These are phyloP conservation scores for Vulpes ferrilata DNA, from an alignment of 2,113 vertebrate genomes.

Conservation along the genomic window DNA sequence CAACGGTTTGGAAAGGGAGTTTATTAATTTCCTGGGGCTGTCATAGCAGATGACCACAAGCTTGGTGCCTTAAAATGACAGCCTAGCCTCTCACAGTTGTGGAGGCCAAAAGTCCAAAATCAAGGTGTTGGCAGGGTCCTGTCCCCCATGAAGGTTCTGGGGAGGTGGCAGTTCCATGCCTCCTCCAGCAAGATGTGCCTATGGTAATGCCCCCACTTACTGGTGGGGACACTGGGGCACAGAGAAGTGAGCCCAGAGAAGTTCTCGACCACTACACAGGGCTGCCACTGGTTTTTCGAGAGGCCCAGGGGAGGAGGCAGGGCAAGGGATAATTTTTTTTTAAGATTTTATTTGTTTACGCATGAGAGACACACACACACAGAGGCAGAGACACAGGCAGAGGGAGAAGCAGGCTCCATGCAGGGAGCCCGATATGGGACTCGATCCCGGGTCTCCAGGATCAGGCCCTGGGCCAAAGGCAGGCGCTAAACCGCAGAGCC, in stretches of 20 bases:
- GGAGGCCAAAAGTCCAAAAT: not conserved
- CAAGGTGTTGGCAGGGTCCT: not conserved
- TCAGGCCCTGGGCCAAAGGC: too few species aligned
- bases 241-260: not conserved
- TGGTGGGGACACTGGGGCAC: not conserved
- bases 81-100: not conserved
- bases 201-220: rapidly evolving
- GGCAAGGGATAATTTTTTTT: not conserved
- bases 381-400: too few species aligned
- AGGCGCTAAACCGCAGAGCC: too few species aligned
- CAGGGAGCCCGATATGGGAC: too few species aligned
- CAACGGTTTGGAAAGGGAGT: not conserved
- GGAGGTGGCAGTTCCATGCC: not conserved
- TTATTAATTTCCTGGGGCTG: not conserved
- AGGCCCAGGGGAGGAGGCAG: not conserved
- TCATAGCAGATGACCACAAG: not conserved
- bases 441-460: too few species aligned
- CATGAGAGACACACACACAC: too few species aligned
- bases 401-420: too few species aligned
- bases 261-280: not conserved
- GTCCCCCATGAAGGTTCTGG: not conserved
- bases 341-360: too few species aligned
- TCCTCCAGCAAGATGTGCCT: not conserved
- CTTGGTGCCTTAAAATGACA: not conserved
- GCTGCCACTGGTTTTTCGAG: not conserved